A percentile compares a stretch with the other conserved stretches of the same genome.
These are phyloP conservation scores for Holacanthella duospinosa DNA, from an alignment of 2,888 invertebrate species.

Conservation along the genomic window DNA sequence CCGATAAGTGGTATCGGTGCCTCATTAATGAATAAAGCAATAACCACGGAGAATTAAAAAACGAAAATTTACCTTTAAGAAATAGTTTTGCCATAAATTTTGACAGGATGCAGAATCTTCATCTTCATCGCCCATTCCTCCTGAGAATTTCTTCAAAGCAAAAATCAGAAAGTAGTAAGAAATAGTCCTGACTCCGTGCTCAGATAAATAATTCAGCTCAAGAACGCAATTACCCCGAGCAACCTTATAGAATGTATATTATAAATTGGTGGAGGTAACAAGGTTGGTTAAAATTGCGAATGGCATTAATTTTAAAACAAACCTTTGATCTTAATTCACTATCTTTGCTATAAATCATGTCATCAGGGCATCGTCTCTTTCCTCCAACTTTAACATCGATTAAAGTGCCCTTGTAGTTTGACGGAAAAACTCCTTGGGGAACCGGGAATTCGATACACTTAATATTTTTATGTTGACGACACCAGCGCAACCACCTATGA, in stretches of 20 bases:
- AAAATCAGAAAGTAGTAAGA: constrained; percentile 39
- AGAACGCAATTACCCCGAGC: constrained; percentile 44
- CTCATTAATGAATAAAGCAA: too few species aligned
- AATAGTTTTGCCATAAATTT: constrained; percentile 43
- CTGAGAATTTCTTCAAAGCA: constrained; percentile 45
- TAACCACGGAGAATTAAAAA: too few species aligned
- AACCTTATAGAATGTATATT: constrained; percentile 30
- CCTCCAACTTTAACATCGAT: constrained; percentile 36
- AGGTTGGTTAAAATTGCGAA: background rate
- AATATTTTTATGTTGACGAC: constrained; percentile 18
- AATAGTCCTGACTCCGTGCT: constrained; percentile 17
- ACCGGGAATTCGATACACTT: constrained; percentile 27
- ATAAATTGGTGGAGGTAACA: too few species aligned
- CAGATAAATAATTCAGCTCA: constrained; percentile 29
- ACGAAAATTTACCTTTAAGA: constrained; percentile 34
- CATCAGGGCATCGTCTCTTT: constrained; percentile 40
- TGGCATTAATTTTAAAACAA: too few species aligned
- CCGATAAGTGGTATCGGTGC: too few species aligned
- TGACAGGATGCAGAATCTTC: constrained; percentile 41
- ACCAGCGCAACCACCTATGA: constrained; percentile 31
- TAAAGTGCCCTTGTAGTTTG: constrained; percentile 24
- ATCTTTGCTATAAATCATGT: constrained; percentile 41
- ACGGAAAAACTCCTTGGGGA: constrained; percentile 30
- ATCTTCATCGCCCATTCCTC: constrained; percentile 45
- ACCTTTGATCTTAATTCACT: constrained; percentile 41